These are phyloP conservation scores for Caranx melampygus DNA, from an alignment of 2,113 vertebrate species.

Conservation along the genomic window DNA sequence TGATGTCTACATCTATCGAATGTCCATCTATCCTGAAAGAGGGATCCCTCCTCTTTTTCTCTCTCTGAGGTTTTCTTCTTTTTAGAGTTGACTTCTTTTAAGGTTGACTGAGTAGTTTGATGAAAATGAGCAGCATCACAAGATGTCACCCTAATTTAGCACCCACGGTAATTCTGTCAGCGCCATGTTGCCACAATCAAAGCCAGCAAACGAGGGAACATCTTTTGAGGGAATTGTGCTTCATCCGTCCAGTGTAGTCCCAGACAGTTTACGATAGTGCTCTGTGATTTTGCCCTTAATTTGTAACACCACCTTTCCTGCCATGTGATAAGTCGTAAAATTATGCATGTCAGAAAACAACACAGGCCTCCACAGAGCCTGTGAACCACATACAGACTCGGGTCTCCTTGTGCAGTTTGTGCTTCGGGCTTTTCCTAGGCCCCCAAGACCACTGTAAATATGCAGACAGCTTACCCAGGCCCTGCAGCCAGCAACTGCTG, in stretches of 20 bases:
- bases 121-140: background rate
- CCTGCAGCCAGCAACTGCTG: conserved; percentile 37
- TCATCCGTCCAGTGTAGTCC: background rate
- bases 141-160: background rate
- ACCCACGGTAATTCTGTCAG: background rate
- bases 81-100: background rate
- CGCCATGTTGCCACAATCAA: background rate
- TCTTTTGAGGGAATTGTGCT: background rate
- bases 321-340: background rate
- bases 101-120: background rate
- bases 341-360: conserved; percentile 6
- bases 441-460: conserved; percentile 49
- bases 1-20: background rate
- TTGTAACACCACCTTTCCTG: background rate
- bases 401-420: conserved; percentile 11
- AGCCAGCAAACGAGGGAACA: background rate
- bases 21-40: background rate
- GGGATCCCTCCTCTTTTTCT: background rate
- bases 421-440: conserved; percentile 14
- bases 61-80: background rate
- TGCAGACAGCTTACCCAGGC: conserved; percentile 39
- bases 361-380: conserved; percentile 1
- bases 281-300: background rate
- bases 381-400: conserved; percentile 1
- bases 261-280: background rate